Evolutionary conservation across 2,797 vertebrate genomes (phyloP).

Genomic region (Anas acuta): DNA sequence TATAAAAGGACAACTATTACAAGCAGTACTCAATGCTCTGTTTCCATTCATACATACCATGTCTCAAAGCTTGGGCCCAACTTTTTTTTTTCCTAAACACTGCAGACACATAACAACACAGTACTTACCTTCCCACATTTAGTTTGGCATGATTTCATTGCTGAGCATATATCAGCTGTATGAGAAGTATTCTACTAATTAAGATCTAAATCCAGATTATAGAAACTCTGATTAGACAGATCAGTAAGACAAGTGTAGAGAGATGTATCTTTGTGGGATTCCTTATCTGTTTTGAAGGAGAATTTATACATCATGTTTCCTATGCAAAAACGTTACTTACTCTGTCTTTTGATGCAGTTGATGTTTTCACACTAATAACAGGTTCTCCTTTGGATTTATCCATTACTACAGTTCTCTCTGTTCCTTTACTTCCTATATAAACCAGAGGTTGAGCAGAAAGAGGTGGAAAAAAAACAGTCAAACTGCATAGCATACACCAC

Average conservation of each 20-base stretch:
- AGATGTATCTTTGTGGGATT: not conserved
- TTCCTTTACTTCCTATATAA: conserved; percentile 79
- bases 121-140: not conserved
- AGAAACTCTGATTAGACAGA: not conserved
- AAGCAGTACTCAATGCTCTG: not conserved
- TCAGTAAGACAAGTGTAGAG: not conserved
- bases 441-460: not conserved
- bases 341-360: conserved; percentile 92
- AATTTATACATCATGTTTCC: not conserved
- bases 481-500: not conserved
- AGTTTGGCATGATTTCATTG: not conserved
- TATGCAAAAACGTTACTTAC: conserved; percentile 76
- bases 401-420: conserved; percentile 96
- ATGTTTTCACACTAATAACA: conserved; percentile 95
- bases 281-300: not conserved
- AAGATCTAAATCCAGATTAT: not conserved
- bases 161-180: not conserved
- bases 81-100: not conserved
- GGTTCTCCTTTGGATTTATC: conserved; percentile 98
- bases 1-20: not conserved
- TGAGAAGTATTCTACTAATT: not conserved
- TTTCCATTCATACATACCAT: not conserved
- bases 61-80: not conserved
- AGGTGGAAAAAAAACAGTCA: not conserved
- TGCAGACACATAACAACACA: not conserved